Evolutionary conservation across 2,113 vertebrate genomes (phyloP).

Genomic region (Myanophis thanlyinensis): DNA sequence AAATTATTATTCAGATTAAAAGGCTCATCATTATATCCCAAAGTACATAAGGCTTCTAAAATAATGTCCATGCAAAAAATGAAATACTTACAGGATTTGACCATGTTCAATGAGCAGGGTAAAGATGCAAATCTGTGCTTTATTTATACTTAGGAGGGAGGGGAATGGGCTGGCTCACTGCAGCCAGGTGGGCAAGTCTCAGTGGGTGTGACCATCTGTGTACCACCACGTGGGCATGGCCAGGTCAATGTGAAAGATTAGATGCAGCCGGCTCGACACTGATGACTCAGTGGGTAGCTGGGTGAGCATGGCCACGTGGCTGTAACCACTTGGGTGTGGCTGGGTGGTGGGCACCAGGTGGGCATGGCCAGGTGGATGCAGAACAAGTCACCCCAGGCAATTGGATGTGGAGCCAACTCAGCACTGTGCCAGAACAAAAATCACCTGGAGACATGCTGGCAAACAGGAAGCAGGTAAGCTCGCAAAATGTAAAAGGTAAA

Average conservation of each 20-base stretch:
- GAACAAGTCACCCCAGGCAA: not conserved
- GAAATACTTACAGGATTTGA: not conserved
- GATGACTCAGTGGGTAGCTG: not conserved
- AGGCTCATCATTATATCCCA: not conserved
- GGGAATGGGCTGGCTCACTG: not conserved
- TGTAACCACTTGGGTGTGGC: not conserved
- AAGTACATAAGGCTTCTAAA: not conserved
- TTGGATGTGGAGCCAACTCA: not conserved
- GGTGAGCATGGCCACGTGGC: not conserved
- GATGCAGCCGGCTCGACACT: not conserved
- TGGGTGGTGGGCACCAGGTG: not conserved
- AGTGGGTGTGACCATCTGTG: not conserved
- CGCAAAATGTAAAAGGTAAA: not conserved
- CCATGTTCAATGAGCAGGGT: not conserved
- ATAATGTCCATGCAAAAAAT: not conserved
- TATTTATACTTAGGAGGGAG: not conserved
- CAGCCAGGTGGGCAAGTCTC: not conserved
- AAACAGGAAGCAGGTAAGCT: not conserved
- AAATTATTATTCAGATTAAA: not conserved
- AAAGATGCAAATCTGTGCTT: not conserved
- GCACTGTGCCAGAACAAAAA: not conserved
- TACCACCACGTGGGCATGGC: not conserved
- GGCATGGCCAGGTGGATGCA: not conserved
- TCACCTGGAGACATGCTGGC: not conserved
- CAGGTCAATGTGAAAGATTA: not conserved